Evolutionary conservation across 2,113 vertebrate genomes (phyloP).

Genomic region (Nothoprocta perdicaria): DNA sequence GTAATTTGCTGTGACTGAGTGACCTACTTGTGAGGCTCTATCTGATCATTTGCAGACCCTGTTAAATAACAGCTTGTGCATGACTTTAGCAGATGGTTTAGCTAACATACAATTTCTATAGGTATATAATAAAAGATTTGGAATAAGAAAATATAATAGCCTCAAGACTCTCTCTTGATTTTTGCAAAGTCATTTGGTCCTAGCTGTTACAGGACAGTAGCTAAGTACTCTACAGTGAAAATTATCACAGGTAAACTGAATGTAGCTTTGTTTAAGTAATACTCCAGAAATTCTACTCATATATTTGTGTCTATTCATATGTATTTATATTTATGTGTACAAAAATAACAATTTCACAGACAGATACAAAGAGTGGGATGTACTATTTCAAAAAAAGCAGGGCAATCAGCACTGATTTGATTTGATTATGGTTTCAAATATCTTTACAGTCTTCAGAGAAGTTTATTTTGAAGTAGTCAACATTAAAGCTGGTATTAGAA

Average conservation of each 20-base stretch:
- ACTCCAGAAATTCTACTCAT: neutral
- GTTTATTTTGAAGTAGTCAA: neutral
- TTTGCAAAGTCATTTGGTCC: conserved; percentile 63
- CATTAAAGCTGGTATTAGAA: neutral
- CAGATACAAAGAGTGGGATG: neutral
- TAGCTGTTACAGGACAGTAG: conserved; percentile 11
- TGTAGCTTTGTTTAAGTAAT: neutral
- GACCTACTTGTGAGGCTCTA: conserved; percentile 56
- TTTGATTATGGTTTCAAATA: neutral
- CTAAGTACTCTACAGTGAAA: neutral
- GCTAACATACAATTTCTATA: conserved; percentile 71
- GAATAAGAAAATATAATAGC: conserved; percentile 56
- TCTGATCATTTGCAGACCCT: conserved; percentile 70
- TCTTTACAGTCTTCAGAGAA: neutral
- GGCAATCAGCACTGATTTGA: neutral
- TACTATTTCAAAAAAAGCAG: neutral
- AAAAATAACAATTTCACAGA: neutral
- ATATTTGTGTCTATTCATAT: no score
- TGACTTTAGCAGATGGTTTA: conserved; percentile 73
- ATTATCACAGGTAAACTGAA: conserved; percentile 7
- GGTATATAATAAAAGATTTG: conserved; percentile 69
- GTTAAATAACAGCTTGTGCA: conserved; percentile 61
- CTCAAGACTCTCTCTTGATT: conserved; percentile 41
- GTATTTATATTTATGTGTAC: neutral
- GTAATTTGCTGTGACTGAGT: conserved; percentile 62